phyloP scores from a whole-genome alignment of 1,140 invertebrate genomes.

The Heliothis virescens region DNA sequence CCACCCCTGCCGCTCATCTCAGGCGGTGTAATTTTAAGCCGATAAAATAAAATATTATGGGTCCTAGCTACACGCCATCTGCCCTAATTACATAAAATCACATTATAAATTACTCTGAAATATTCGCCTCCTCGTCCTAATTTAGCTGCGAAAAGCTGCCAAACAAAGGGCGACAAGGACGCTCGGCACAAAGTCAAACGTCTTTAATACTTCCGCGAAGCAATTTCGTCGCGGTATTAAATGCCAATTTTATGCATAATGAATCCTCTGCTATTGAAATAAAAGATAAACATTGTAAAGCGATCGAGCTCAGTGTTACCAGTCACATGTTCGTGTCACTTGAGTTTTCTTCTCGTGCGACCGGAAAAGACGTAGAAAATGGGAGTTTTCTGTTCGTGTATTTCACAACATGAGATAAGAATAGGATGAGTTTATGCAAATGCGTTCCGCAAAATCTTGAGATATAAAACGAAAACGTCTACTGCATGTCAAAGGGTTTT shows the following conservation, averaged over 20 bases:
- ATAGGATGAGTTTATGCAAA: constrained; percentile 50
- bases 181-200: constrained; percentile 72
- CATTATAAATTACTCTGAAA: constrained; percentile 79
- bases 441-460: constrained; percentile 47
- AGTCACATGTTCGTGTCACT: constrained; percentile 26
- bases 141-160: constrained; percentile 74
- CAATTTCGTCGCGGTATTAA: constrained; percentile 69
- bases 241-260: constrained; percentile 73
- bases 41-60: constrained; percentile 85
- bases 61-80: constrained; percentile 73
- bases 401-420: constrained; percentile 53
- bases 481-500: constrained; percentile 28
- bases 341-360: constrained; percentile 25
- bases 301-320: constrained; percentile 22
- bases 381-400: constrained; percentile 52
- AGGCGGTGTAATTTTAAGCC: constrained; percentile 79
- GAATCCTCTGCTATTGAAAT: constrained; percentile 63
- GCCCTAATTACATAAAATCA: constrained; percentile 81
- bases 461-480: constrained; percentile 31
- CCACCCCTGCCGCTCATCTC: constrained; percentile 73
- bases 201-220: constrained; percentile 73
- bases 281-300: constrained; percentile 43
- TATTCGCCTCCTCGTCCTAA: constrained; percentile 73
- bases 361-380: constrained; percentile 51
- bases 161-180: constrained; percentile 78